Conservation (phyloP, 2,888 invertebrate genomes). For the Catonia carolina region DNA sequence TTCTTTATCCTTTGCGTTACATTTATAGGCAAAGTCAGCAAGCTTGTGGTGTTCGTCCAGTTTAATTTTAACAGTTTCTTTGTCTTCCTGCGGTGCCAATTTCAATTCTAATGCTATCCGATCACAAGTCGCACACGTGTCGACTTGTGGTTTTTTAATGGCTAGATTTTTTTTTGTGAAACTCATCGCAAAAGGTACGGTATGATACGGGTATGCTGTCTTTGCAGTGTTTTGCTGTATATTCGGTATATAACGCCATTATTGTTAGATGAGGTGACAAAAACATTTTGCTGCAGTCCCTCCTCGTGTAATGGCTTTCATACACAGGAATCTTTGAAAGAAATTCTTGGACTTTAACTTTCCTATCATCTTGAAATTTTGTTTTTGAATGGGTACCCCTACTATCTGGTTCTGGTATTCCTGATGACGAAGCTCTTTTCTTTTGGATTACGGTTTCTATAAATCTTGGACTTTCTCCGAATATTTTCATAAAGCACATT, state of each 20-base stretch:
- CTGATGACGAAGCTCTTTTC: constrained; percentile 3
- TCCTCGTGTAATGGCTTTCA: not conserved
- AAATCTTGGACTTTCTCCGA: not conserved
- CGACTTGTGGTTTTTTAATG: not conserved
- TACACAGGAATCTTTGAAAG: not conserved
- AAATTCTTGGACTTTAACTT: not conserved
- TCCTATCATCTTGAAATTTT: not conserved
- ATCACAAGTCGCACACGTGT: constrained; percentile 1
- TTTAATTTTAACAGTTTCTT: not conserved
- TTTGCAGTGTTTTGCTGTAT: not conserved
- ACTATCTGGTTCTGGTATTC: not conserved
- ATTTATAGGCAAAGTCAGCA: not conserved
- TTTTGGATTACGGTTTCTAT: not conserved
- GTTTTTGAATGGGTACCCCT: not conserved
- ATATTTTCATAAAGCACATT: not conserved
- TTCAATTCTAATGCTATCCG: not conserved
- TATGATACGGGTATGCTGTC: not conserved
- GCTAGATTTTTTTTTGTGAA: no score
- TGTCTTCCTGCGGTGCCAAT: not conserved
- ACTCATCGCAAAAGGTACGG: no score
- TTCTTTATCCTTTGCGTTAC: not conserved
- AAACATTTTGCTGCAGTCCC: not conserved
- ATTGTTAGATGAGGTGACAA: not conserved
- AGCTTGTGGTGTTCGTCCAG: not conserved
- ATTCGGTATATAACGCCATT: not conserved